Base-by-base conservation (phyloP, 2,888 invertebrate species). In the Apoderus coryli region DNA sequence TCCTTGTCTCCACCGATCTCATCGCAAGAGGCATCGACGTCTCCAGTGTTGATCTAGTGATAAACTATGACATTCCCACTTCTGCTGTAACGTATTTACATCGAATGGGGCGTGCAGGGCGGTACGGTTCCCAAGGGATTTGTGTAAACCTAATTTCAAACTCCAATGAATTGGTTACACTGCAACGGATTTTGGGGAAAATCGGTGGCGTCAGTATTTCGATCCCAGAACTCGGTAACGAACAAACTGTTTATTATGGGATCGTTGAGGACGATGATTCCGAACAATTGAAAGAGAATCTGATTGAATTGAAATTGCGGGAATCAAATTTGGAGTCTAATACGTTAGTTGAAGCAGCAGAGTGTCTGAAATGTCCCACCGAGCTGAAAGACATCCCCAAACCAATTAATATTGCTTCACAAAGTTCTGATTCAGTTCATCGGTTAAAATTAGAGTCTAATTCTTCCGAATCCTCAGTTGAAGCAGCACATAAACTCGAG, bases 21-120 rank as follows among this genome's bases (percentile, higher is more conserved):
- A 78, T 88, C 40, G 79, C 95, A 2, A 67, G 98, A 41, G 98
- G 98, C 7, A 82, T 98, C 39, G 96, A 98, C 64, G 85, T 82
- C 2, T 77, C 84, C 3, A 81, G 88, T 59, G 79, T 95, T 6
- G 86, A 96, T 63, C 57, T 98, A 35, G 82, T 98, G 1, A 69
- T 98, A 5, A 95, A 96, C 57, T 70, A 92, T 49, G 95, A 95
- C 53, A 62, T 84, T 15, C 89, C 96, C 1, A 50, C 50, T 38
- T 77, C 82, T 48, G 65, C 72, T 42, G 75, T 79, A 39, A 88
- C 84, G 10, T 92, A 92, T 63, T 67, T 92, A 38, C 96, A 98
- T 61, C 67, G 96, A 49, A 90, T 93, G 52, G 96, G 96, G 1
- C 69, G 96, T 46, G 90, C 93, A 24, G 96, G 96, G 0, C 67